These are phyloP conservation scores for Drosophila sordidapex DNA, from an alignment of 2,888 invertebrate species.

Conservation along the genomic window DNA sequence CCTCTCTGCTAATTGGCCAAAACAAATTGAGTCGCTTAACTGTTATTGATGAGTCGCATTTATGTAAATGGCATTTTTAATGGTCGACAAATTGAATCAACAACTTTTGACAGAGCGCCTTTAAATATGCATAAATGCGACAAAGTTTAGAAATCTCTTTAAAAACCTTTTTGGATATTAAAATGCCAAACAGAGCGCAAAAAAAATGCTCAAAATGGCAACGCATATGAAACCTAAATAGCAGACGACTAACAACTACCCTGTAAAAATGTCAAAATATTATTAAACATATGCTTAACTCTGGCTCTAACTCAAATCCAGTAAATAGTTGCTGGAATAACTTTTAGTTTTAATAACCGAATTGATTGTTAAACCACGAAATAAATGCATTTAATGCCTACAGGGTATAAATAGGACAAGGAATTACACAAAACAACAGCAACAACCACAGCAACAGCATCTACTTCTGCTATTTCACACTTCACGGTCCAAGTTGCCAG, in stretches of 20 bases:
- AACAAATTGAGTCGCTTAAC: conserved; percentile 4
- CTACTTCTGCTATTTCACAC: conserved; percentile 22
- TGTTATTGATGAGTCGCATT: conserved; percentile 30
- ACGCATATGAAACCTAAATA: background rate
- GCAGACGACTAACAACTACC: background rate
- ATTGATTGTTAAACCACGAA: background rate
- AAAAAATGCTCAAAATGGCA: conserved; percentile 6
- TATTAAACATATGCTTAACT: no score
- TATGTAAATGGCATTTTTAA: conserved; percentile 35
- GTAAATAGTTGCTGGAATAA: no score
- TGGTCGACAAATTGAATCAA: conserved; percentile 18
- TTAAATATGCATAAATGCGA: conserved; percentile 29
- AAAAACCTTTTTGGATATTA: conserved; percentile 49
- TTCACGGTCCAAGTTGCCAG: conserved; percentile 33
- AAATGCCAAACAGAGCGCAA: conserved; percentile 46
- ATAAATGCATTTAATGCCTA: background rate
- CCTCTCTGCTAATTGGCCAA: conserved; percentile 15
- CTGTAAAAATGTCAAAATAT: background rate
- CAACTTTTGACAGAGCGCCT: conserved; percentile 15
- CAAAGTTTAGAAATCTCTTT: conserved; percentile 16
- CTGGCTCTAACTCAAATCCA: no score
- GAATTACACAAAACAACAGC: background rate
- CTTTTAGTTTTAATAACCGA: background rate
- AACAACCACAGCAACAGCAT: background rate
- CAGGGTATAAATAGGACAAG: conserved; percentile 35